A percentile compares a stretch with the other conserved stretches of the same genome.
Evolutionary conservation across 2,797 vertebrate species (phyloP).

Genomic region (Sciurus vulgaris): DNA sequence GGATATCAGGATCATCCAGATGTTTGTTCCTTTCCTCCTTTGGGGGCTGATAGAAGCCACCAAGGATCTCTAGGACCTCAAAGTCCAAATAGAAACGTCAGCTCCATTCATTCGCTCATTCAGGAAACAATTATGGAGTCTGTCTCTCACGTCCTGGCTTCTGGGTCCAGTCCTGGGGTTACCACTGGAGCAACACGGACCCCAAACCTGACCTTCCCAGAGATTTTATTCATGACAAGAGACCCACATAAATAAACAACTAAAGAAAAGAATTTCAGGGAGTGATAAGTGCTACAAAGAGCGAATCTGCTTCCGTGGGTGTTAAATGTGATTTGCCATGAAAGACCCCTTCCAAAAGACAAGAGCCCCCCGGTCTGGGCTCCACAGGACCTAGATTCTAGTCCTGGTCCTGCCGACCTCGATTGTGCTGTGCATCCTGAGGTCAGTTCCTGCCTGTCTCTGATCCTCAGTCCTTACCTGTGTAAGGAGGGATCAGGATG

Average conservation of each 20-base stretch:
- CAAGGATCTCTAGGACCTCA: background rate
- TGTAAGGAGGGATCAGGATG: background rate
- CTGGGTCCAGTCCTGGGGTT: background rate
- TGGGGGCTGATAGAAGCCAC: background rate
- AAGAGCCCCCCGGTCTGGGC: background rate
- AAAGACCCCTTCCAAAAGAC: background rate
- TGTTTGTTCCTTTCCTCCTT: background rate
- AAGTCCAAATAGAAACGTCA: background rate
- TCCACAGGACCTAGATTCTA: background rate
- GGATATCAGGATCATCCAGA: background rate
- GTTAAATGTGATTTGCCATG: background rate
- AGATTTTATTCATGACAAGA: background rate
- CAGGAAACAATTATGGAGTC: background rate
- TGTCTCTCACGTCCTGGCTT: too few relatives aligned
- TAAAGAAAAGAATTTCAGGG: background rate
- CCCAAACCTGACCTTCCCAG: background rate
- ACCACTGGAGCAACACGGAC: background rate
- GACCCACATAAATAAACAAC: background rate
- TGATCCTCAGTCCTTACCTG: background rate
- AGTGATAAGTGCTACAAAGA: background rate
- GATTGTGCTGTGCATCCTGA: background rate
- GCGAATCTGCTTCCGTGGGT: rapidly evolving
- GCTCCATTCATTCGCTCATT: background rate
- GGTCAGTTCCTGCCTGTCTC: slow-evolving; percentile 2
- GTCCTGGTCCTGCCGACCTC: background rate